Evolutionary conservation across 2,113 vertebrate genomes (phyloP).

Genomic region (Hymenochirus boettgeri): DNA sequence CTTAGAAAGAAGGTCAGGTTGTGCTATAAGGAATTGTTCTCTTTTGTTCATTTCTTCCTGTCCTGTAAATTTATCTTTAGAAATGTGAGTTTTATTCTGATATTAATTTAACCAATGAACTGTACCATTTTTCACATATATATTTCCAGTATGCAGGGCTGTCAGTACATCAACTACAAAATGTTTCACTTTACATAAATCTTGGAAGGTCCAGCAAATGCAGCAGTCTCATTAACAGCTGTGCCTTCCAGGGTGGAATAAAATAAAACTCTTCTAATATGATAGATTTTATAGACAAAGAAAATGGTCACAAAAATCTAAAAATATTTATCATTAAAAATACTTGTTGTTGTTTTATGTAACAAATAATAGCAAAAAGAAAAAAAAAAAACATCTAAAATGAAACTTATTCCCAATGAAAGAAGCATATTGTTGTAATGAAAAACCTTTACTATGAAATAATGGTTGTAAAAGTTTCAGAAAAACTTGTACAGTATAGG

Average conservation of each 20-base stretch:
- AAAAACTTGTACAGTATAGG: constrained; percentile 16
- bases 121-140: constrained; percentile 36
- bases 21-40: no score
- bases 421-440: constrained; percentile 5
- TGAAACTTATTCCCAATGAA: constrained; percentile 12
- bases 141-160: constrained; percentile 52
- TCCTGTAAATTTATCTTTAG: no score
- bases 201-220: constrained; percentile 49
- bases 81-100: no score
- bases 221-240: constrained; percentile 56
- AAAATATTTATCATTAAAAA: constrained; percentile 27
- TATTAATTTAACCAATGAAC: no score
- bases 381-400: constrained; percentile 6
- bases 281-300: constrained; percentile 20
- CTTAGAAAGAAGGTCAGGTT: no score
- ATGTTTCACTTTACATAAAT: constrained; percentile 54
- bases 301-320: constrained; percentile 21
- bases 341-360: constrained; percentile 7
- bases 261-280: constrained; percentile 46
- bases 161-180: constrained; percentile 49
- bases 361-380: constrained; percentile 25
- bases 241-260: constrained; percentile 44
- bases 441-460: constrained; percentile 1
- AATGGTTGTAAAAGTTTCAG: constrained; percentile 14
- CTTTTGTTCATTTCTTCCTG: no score